phyloP scores from a whole-genome alignment of 2,113 vertebrate genomes.

The Hystrix cristata region DNA sequence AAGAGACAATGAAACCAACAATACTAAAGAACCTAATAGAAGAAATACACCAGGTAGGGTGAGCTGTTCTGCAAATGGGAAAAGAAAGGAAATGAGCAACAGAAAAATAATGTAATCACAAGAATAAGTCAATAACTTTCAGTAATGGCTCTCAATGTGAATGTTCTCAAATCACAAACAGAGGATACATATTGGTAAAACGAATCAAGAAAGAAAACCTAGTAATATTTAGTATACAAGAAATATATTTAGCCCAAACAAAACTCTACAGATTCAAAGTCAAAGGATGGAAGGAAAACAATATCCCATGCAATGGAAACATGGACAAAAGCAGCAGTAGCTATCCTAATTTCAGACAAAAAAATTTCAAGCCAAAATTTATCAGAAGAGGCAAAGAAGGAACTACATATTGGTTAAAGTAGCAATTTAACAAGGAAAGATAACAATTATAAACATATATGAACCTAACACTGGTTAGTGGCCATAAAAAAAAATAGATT shows the following conservation, averaged over 20 bases:
- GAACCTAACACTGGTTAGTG: neutral
- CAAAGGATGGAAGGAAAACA: neutral
- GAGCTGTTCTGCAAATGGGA: neutral
- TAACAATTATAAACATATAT: neutral
- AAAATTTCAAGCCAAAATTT: neutral
- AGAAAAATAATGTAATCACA: neutral
- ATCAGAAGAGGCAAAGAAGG: neutral
- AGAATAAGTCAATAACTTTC: neutral
- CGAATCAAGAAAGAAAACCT: neutral
- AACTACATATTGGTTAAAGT: neutral
- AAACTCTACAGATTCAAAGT: neutral
- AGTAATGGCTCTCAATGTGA: neutral
- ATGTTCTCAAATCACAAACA: neutral
- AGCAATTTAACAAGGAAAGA: neutral
- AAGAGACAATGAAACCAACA: neutral
- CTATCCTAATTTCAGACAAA: neutral
- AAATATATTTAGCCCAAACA: neutral
- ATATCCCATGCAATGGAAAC: neutral
- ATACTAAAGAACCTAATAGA: neutral
- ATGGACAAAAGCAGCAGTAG: neutral
- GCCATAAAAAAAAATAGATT: neutral
- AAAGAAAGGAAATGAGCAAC: neutral
- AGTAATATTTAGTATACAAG: neutral
- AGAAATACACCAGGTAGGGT: neutral
- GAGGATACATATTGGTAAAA: neutral